Conservation (phyloP, 2,888 invertebrate genomes). For the Hecatera dysodea region DNA sequence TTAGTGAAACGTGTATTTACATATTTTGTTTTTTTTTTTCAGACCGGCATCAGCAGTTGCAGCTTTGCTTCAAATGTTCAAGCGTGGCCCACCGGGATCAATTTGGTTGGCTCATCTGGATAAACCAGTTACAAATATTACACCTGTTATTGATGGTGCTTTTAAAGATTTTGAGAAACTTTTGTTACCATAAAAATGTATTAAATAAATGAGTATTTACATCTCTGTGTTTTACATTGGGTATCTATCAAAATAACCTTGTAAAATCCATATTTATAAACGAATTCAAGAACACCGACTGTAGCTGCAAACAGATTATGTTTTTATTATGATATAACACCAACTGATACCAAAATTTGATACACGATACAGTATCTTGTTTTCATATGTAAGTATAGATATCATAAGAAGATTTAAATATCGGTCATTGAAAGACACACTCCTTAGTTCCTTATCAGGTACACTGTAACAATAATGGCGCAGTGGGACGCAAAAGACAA, state of each 20-base stretch:
- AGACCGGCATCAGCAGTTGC: conserved; percentile 68
- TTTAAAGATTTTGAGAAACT: conserved; percentile 51
- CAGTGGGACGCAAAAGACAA: conserved; percentile 65
- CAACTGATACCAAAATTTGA: conserved; percentile 27
- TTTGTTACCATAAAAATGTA: conserved; percentile 1
- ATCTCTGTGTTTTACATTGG: neutral
- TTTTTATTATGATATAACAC: neutral
- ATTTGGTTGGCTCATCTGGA: conserved; percentile 67
- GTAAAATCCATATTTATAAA: neutral
- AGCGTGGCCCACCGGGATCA: conserved; percentile 66
- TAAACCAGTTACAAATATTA: conserved; percentile 67
- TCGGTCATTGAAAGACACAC: neutral
- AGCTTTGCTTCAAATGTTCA: conserved; percentile 65
- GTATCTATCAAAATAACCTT: neutral
- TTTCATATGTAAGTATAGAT: conserved; percentile 8
- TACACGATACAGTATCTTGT: conserved; percentile 26
- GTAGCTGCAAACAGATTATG: neutral
- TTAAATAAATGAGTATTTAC: neutral
- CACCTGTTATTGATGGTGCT: conserved; percentile 55
- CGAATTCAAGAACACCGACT: neutral
- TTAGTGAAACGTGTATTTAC: neutral
- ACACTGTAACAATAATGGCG: conserved; percentile 10
- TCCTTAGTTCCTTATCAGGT: conserved; percentile 15
- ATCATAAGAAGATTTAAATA: conserved; percentile 1
- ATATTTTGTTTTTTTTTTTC: conserved; percentile 13